Evolutionary conservation across 2,797 vertebrate genomes (phyloP), one percentile per base, ranked within the genome.

Genomic region (Falco berigora): DNA sequence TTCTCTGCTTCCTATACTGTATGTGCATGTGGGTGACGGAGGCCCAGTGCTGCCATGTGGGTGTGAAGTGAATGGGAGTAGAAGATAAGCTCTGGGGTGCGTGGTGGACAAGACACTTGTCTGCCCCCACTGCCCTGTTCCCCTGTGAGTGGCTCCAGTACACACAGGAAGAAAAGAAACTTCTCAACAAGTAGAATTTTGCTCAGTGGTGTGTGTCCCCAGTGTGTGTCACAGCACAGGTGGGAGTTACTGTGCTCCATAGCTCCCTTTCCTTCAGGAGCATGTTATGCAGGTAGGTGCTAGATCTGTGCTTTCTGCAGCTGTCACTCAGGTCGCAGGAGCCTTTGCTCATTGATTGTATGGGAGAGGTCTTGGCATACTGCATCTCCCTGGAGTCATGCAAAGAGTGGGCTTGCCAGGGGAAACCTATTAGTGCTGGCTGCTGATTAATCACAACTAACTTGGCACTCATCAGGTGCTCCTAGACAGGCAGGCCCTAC

Each of bases 1-100:
- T 40, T 4, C 4, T 59, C 19, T 56, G n/a, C 47, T 87, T 53
- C 18, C 32, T 44, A 0, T 46, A 2, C 40, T 59, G 3, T 34
- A 5, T 16, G 24, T 6, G 17, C 14, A 3, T 0, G 0, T 4
- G 15, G 22, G 9, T 82, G 62, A n/a, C 56, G 12, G 8, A 24
- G 6, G 19, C 7, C 17, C 3, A 14, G 0, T 47, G n/a, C 38
- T 72, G 53, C 14, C 0, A 0, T 25, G 6, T 17, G 30, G n/a
- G 8, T 69, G 56, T 44, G 55, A 63, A 62, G 28, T 75, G 36
- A 52, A 12, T 32, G 21, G 49, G 21, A 40, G 15, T 40, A 46
- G 58, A 79, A 58, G 38, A 27, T 23, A 40, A 59, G 8, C n/a
- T 58, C 3, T 10, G 58, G 20, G n/a, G 25, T 74, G 25, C 5